Evolutionary conservation across 2,888 invertebrate genomes (phyloP), one percentile per base, ranked within the genome.

Genomic region (Sthenelais limicola): DNA sequence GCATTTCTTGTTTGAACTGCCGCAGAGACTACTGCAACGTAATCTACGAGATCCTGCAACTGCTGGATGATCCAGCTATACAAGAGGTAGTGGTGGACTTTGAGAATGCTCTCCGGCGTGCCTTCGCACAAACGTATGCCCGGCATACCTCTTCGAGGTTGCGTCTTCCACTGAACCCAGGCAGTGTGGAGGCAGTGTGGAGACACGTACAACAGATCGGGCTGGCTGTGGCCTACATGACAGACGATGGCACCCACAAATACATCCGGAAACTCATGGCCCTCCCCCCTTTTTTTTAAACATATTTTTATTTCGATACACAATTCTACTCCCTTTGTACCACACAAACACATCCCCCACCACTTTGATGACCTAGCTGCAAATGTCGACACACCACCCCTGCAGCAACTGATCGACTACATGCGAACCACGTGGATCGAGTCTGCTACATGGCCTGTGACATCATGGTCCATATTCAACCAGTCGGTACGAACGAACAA

Each of bases 21-120:
- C 58, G 62, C 30, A 62, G 62, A 51, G 56, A 73, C 35, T 73
- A 73, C 51, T 35, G 73, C 33, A 72, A 72, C 30, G 70, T 73
- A n/a, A 18, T 33, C 21, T 18, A 33, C n/a, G 18, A 15, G 47
- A 68, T n/a, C n/a, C n/a, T n/a, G n/a, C n/a, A n/a, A n/a, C n/a
- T n/a, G n/a, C n/a, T n/a, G n/a, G n/a, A n/a, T n/a, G n/a, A n/a
- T n/a, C n/a, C n/a, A n/a, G n/a, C n/a, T n/a, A n/a, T n/a, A n/a
- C n/a, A n/a, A n/a, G n/a, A n/a, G n/a, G n/a, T n/a, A n/a, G n/a
- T n/a, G n/a, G n/a, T n/a, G n/a, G n/a, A 26, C 30, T 24, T n/a
- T 7, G 47, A 4, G n/a, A 67, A 67, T 32, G 47, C 24, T 18
- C 33, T 47, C n/a, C 24, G 21, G 24, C 33, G 21, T 18, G n/a